These are phyloP conservation scores for Heliconius hermathena DNA, from an alignment of 1,140 invertebrate species.

Conservation along the genomic window DNA sequence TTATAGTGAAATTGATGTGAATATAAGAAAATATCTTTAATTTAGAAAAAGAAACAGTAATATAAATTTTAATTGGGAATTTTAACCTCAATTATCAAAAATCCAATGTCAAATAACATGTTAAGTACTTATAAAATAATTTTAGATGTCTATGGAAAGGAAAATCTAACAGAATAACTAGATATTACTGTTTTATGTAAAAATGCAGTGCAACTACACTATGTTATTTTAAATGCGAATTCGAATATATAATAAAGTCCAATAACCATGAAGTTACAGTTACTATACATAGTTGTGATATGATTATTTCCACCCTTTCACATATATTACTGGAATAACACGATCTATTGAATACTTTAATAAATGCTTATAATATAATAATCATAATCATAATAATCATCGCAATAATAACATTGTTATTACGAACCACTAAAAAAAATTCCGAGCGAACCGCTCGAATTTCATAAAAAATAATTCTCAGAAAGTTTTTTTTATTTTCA, in stretches of 20 bases:
- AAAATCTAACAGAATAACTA: neutral
- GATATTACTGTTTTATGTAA: constrained; percentile 1
- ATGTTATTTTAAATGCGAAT: constrained; percentile 48
- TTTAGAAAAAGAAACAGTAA: neutral
- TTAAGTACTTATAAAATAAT: constrained; percentile 2
- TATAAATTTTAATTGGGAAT: too few species aligned
- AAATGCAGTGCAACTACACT: constrained; percentile 28
- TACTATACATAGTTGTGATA: constrained; percentile 74
- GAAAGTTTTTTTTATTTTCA: constrained; percentile 16
- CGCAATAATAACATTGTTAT: constrained; percentile 26
- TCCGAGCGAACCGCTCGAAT: constrained; percentile 21
- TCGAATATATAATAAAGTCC: constrained; percentile 42
- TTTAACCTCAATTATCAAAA: too few species aligned
- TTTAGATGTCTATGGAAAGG: neutral
- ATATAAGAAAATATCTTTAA: neutral
- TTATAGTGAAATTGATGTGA: neutral
- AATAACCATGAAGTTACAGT: constrained; percentile 48
- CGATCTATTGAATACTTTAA: constrained; percentile 40
- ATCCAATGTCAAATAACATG: neutral
- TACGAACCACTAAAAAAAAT: constrained; percentile 33
- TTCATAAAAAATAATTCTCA: constrained; percentile 37
- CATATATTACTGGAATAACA: constrained; percentile 37
- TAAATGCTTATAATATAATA: constrained; percentile 36
- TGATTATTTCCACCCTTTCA: constrained; percentile 67
- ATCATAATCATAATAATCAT: constrained; percentile 8